Base-by-base conservation (phyloP, 2,888 invertebrate genomes). In the Acrobasis consociella region DNA sequence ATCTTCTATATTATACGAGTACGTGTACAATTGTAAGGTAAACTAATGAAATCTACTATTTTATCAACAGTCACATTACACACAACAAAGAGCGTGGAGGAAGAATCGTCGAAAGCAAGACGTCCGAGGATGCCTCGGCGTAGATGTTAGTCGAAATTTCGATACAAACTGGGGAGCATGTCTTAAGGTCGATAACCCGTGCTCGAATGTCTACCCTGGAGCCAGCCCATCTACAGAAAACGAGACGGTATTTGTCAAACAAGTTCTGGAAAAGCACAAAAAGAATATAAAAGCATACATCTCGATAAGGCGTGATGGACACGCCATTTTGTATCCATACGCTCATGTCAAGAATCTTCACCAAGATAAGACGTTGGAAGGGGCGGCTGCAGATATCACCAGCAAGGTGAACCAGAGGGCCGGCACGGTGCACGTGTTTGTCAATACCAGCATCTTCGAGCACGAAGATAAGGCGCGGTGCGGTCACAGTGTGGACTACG, bases 291-390 rank as follows among this genome's bases (percentile, higher is more conserved):
- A 94, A 72, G 89, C 95, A 60, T 97, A 96, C 78, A 71, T 97
- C 49, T 94, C 96, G 0, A 81, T 97, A 38, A 96, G 96, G 79
- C 94, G 96, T 5, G 95, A 94, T 72, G 96, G 96, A 1, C 93
- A 94, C 65, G 93, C 93, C 38, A 76, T 96, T 50, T 78, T 94
- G 13, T 95, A 95, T 74, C 96, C 96, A 0, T 94, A 94, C 89
- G 95, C 94, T 9, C 94, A 89, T 69, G 85, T 87, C 0, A 71
- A 77, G 64, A 63, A 59, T 1, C 61, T 51, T 1, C 53, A 64
- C 0, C 71, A 72, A 1, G 62, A 62, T 1, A 69, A 67, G 0
- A 50, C 69, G 9, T 55, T 82, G 2, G 67, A 63, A 11, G 77
- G 67, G 65, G 74, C 80, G 13, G 87, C 89, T 0, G 78, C 68